phyloP scores from a whole-genome alignment of 2,888 invertebrate genomes.

The Polietes domitor region DNA sequence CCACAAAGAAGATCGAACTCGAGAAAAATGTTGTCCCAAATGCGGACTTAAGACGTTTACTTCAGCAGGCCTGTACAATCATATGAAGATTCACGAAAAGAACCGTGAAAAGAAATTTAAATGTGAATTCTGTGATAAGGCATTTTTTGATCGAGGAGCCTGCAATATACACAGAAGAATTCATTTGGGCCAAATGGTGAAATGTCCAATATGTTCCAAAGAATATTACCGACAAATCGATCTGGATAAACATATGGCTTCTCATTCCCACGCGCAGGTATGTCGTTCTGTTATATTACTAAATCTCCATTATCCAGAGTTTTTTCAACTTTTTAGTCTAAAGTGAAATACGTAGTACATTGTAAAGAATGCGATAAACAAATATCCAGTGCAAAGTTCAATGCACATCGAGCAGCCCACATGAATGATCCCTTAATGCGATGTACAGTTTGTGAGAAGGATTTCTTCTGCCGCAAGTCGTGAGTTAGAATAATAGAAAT shows the following conservation, averaged over 20 bases:
- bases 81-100: slow-evolving; percentile 66
- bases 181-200: slow-evolving; percentile 53
- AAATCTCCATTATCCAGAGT: not conserved
- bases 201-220: slow-evolving; percentile 48
- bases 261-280: not conserved
- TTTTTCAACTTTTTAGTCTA: not conserved
- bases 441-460: slow-evolving; percentile 18
- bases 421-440: slow-evolving; percentile 26
- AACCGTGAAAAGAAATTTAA: slow-evolving; percentile 60
- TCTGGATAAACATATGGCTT: slow-evolving; percentile 40
- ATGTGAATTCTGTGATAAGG: slow-evolving; percentile 66
- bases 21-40: slow-evolving; percentile 38
- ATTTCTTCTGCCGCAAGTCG: slow-evolving; percentile 10
- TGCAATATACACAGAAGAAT: slow-evolving; percentile 66
- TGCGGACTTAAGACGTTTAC: slow-evolving; percentile 48
- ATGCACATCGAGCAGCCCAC: slow-evolving; percentile 4
- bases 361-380: slow-evolving; percentile 28
- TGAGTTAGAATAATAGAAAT: not conserved
- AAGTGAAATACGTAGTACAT: not conserved
- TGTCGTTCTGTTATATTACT: too few species aligned
- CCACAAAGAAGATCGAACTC: slow-evolving; percentile 61
- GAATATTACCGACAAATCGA: slow-evolving; percentile 50
- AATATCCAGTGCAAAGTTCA: not conserved
- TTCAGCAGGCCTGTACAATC: slow-evolving; percentile 54
- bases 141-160: slow-evolving; percentile 67